These are phyloP conservation scores for Chalcosyrphus nemorum DNA, from an alignment of 2,888 invertebrate genomes.

Conservation along the genomic window DNA sequence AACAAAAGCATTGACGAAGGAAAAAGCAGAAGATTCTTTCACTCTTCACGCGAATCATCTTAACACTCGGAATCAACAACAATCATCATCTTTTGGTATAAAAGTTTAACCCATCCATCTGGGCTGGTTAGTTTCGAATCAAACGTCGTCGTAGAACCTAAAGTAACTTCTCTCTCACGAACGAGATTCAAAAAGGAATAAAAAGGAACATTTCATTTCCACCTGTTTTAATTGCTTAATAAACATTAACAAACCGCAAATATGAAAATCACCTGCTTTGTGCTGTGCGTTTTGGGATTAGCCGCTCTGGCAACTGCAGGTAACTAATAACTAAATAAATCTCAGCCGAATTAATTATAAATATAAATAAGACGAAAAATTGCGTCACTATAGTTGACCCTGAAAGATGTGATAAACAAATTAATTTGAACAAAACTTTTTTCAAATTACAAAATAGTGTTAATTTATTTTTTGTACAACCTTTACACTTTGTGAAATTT, in stretches of 20 bases:
- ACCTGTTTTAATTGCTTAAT: constrained; percentile 18
- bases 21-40: constrained; percentile 47
- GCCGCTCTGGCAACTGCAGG: constrained; percentile 60
- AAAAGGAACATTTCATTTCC: background rate
- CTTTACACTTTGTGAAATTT: background rate
- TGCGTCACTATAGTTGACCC: constrained; percentile 24
- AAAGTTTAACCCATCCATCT: constrained; percentile 59
- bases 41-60: constrained; percentile 17
- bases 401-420: constrained; percentile 34
- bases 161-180: constrained; percentile 8
- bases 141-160: constrained; percentile 51
- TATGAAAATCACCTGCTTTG: constrained; percentile 67
- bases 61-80: constrained; percentile 18
- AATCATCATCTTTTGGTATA: constrained; percentile 50
- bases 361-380: background rate
- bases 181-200: background rate
- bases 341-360: background rate
- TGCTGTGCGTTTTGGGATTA: constrained; percentile 55
- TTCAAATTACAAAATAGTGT: constrained; percentile 23
- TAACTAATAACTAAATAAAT: constrained; percentile 22
- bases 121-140: constrained; percentile 60
- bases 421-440: background rate
- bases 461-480: background rate
- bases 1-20: constrained; percentile 25
- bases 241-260: constrained; percentile 13